phyloP scores from a whole-genome alignment of 2,113 vertebrate species.

The Stegastes partitus region DNA sequence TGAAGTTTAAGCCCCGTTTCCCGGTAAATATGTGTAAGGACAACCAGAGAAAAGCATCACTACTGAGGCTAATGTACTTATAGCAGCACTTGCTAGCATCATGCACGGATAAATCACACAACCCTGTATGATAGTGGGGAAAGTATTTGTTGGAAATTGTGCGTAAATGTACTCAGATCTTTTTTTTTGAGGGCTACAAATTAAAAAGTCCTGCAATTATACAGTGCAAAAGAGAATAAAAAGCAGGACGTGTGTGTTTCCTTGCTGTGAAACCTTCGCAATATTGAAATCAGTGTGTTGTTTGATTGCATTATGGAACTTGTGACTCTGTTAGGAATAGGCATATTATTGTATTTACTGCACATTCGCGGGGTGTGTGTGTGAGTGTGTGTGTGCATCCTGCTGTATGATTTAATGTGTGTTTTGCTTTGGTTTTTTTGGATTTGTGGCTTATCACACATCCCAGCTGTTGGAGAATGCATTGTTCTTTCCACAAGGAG shows the following conservation, averaged over 20 bases:
- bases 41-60: too few species aligned
- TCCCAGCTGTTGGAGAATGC: conserved; percentile 44
- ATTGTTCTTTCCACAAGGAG: conserved; percentile 40
- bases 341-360: conserved; percentile 2
- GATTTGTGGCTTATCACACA: conserved; percentile 56
- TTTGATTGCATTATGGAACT: background rate
- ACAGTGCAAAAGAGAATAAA: too few species aligned
- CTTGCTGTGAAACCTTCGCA: background rate
- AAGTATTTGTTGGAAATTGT: background rate
- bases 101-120: too few species aligned
- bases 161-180: background rate
- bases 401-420: conserved; percentile 11
- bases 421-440: conserved; percentile 25
- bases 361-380: background rate
- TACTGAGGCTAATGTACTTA: too few species aligned
- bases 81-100: too few species aligned
- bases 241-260: background rate
- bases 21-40: too few species aligned
- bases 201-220: background rate
- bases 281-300: background rate
- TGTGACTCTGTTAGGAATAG: background rate
- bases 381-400: background rate
- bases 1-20: background rate
- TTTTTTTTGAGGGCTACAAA: too few species aligned
- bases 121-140: too few species aligned